These are phyloP conservation scores for Actias luna DNA, from an alignment of 2,888 invertebrate genomes.

Conservation along the genomic window DNA sequence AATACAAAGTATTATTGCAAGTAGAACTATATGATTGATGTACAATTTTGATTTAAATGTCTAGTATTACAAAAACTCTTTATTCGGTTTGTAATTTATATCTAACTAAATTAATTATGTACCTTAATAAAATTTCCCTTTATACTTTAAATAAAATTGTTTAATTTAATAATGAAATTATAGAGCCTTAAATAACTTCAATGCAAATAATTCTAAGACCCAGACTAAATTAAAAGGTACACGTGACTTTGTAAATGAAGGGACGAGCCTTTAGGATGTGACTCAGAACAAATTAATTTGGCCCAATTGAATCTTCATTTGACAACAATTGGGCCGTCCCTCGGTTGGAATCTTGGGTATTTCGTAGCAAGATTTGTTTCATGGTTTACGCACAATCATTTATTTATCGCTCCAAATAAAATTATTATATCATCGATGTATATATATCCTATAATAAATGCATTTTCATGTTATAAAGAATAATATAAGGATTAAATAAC, in stretches of 20 bases:
- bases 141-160: neutral
- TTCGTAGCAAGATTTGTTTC: constrained; percentile 51
- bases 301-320: constrained; percentile 78
- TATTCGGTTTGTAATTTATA: neutral
- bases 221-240: constrained; percentile 15
- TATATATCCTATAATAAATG: neutral
- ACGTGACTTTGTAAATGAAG: constrained; percentile 64
- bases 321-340: constrained; percentile 70
- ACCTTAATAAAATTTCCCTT: neutral
- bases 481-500: too few species aligned
- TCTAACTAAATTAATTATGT: too few species aligned
- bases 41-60: neutral
- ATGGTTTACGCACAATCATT: constrained; percentile 18
- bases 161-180: constrained; percentile 8
- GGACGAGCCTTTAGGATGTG: constrained; percentile 42
- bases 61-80: neutral
- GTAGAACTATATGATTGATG: neutral
- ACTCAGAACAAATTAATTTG: constrained; percentile 51
- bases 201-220: constrained; percentile 10
- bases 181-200: constrained; percentile 30
- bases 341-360: constrained; percentile 50
- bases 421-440: constrained; percentile 17
- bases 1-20: neutral
- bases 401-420: constrained; percentile 24
- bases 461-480: neutral